These are phyloP conservation scores for Drosophila yakuba DNA, from an alignment of 1,140 invertebrate species.

Conservation along the genomic window DNA sequence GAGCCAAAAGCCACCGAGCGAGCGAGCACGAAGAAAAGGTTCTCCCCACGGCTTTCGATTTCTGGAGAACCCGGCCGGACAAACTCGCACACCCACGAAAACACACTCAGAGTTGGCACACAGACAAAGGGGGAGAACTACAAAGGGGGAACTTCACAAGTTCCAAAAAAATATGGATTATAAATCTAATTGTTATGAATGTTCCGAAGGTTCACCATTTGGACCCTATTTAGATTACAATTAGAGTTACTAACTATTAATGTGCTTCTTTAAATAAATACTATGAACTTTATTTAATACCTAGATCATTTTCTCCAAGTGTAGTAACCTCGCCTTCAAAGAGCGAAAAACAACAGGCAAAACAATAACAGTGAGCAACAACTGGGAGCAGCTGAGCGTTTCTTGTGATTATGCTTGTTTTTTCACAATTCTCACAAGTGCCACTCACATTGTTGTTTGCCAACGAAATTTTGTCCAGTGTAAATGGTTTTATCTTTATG, in stretches of 20 bases:
- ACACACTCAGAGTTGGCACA: slow-evolving; percentile 13
- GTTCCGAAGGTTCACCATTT: no score
- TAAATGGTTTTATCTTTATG: slow-evolving; percentile 78
- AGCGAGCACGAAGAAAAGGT: slow-evolving; percentile 26
- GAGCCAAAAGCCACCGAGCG: slow-evolving; percentile 25
- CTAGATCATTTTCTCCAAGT: background rate
- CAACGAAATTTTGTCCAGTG: slow-evolving; percentile 31
- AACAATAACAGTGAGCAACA: slow-evolving; percentile 59
- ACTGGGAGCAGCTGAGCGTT: slow-evolving; percentile 53
- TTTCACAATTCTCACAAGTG: slow-evolving; percentile 26
- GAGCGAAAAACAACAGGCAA: slow-evolving; percentile 32
- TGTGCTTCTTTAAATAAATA: background rate
- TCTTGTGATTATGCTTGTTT: slow-evolving; percentile 35
- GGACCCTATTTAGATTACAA: no score
- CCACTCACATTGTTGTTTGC: slow-evolving; percentile 28
- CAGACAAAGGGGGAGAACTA: slow-evolving; percentile 1
- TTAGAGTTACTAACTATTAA: no score
- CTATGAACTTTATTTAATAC: background rate
- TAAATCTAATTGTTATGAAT: no score
- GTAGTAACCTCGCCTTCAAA: background rate
- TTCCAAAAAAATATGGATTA: no score
- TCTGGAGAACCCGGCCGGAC: slow-evolving; percentile 56
- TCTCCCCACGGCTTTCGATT: slow-evolving; percentile 56
- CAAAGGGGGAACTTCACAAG: background rate
- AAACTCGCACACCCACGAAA: slow-evolving; percentile 21